Base-by-base conservation (phyloP, 2,113 vertebrate genomes). In the Otis tarda region DNA sequence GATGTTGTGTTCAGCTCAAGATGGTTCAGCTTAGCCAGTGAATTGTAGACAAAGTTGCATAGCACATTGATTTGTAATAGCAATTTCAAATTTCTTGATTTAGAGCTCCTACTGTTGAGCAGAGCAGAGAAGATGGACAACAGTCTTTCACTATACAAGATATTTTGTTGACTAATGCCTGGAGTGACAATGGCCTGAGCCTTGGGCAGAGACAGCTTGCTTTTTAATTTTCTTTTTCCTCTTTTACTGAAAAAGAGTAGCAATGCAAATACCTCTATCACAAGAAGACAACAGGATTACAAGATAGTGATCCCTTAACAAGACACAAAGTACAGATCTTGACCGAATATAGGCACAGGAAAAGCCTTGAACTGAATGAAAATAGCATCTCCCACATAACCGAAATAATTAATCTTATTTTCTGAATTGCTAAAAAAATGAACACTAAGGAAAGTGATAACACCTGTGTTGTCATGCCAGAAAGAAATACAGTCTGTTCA, bases 271-370 rank as follows among this genome's bases (percentile, higher is more conserved):
- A 39, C 14, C 27, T 65, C 25, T 43, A 77, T n/a, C 41, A 64
- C 35, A 73, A 78, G 53, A 70, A 95, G 57, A 95, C 61, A 75
- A 73, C 96, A 90, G 57, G 74, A 89, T 56, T 69, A 61, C 33
- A 94, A 63, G 21, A 82, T 17, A 80, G 39, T 12, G 24, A 92
- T 45, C n/a, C 39, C 33, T 80, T 79, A 87, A 7, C 37, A 92
- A 80, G 49, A 80, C 33, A 69, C 27, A 71, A 67, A 79, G 37
- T 41, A 15, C 43, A 92, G 50, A 94, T 75, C 35, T 87, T 69
- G 53, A 71, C 41, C 74, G 37, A 89, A 65, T 53, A 55, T 1
- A 89, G 57, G 16, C 6, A 10, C 35, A 94, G 18, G 28, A 93
- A 91, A 65, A 86, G 12, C 21, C 33, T 65, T 52, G 28, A 83